Evolutionary conservation across 2,797 vertebrate genomes (phyloP).

Genomic region (Dendrocincla fuliginosa): DNA sequence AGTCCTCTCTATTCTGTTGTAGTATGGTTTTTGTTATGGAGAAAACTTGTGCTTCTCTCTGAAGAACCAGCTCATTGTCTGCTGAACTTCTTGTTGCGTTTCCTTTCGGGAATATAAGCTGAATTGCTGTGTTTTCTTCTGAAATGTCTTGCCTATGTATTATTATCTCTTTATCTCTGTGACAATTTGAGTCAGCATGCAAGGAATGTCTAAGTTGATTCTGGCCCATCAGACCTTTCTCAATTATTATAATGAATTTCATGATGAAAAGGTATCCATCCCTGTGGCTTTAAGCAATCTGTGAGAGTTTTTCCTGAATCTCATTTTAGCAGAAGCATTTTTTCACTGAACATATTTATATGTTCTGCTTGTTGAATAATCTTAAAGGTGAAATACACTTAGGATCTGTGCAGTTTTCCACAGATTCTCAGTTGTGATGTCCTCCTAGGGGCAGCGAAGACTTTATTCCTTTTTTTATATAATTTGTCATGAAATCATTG

Average conservation of each 20-base stretch:
- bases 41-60: neutral
- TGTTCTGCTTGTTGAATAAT: neutral
- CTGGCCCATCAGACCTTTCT: neutral
- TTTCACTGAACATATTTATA: neutral
- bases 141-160: neutral
- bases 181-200: neutral
- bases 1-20: neutral
- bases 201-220: neutral
- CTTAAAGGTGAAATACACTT: neutral
- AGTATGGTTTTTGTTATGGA: neutral
- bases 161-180: neutral
- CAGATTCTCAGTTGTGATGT: neutral
- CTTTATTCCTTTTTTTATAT: neutral
- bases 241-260: neutral
- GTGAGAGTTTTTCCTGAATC: neutral
- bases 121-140: neutral
- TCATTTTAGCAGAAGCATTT: neutral
- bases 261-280: neutral
- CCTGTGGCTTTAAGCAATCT: neutral
- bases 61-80: neutral
- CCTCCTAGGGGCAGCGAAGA: neutral
- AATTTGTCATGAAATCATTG: neutral
- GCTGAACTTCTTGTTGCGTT: neutral
- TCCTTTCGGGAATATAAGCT: neutral
- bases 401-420: neutral